Base-by-base conservation (phyloP, 2,113 vertebrate genomes). In the Rhinoderma darwinii region DNA sequence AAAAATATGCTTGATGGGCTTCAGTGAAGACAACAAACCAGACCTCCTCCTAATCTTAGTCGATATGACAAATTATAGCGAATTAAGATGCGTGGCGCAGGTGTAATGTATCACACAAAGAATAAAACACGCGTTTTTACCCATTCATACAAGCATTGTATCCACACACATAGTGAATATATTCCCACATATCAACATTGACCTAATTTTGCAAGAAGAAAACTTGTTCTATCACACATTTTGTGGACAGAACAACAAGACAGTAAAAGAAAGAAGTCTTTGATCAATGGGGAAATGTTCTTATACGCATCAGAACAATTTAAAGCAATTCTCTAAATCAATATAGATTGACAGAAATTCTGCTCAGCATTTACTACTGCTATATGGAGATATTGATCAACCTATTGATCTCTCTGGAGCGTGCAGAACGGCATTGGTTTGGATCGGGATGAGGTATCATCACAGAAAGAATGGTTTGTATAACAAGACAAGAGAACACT, bases 341-440 rank as follows among this genome's bases (percentile, higher is more conserved):
- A 94, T 95, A 92, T 89, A 93, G 92, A 95, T 94, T 92, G 94
- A 92, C 93, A 95, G 94, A 95, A 94, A 94, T 93, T 93, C 90
- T 93, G 92, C 93, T 95, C 92, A 93, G 92, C 93, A 95, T 95
- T 95, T 95, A 95, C 94, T 94, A 94, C 93, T 92, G 93, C 93
- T 91, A 90, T 92, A 94, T 91, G 88, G 88, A 88, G 86, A 86
- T 94, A 95, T 95, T 91, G 95, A 96, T 95, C 90, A 91, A 76
- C 84, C 80, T 88, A 94, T 95, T 92, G 94, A 95, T 94, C 93
- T 92, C 89, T 91, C 84, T 89, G 89, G 90, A 89, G 89, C 89
- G 89, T 72, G 85, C 84, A 89, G 88, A 92, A 87, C 88, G 88
- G 89, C 88, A 91, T 92, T 92, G 92, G 89, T 89, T 92, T 80